Evolutionary conservation across 2,888 invertebrate genomes (phyloP).

Genomic region (Cosmia trapezina): DNA sequence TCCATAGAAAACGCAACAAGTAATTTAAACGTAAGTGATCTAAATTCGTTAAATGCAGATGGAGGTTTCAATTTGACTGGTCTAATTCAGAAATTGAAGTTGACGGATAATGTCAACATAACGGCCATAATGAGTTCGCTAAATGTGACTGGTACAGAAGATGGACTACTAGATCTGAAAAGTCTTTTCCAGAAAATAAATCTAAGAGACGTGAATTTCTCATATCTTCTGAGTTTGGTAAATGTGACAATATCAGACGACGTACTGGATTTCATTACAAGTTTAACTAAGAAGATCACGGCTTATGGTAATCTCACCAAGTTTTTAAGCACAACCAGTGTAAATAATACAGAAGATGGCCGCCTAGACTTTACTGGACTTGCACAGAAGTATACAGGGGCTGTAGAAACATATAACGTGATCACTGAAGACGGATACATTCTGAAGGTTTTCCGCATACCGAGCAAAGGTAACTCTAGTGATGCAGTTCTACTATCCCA

Average conservation of each 20-base stretch:
- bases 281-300: conserved; percentile 2
- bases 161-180: conserved; percentile 8
- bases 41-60: neutral
- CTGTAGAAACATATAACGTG: conserved; percentile 31
- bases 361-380: conserved; percentile 32
- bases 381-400: conserved; percentile 26
- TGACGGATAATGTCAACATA: neutral
- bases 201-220: neutral
- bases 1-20: neutral
- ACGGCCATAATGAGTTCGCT: neutral
- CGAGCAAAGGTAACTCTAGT: conserved; percentile 15
- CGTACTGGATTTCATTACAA: neutral
- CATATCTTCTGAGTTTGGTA: conserved; percentile 10
- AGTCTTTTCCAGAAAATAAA: neutral
- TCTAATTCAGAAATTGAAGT: conserved; percentile 7
- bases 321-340: neutral
- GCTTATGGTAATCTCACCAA: neutral
- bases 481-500: conserved; percentile 20
- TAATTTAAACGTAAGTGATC: neutral
- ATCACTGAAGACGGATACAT: conserved; percentile 51
- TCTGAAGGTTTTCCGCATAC: conserved; percentile 41
- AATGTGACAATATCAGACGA: conserved; percentile 3
- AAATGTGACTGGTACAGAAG: neutral
- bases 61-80: neutral
- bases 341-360: conserved; percentile 16